Evolutionary conservation across 1,140 invertebrate genomes (phyloP), one percentile per base, ranked within the genome.

Genomic region (Gryon sp.): DNA sequence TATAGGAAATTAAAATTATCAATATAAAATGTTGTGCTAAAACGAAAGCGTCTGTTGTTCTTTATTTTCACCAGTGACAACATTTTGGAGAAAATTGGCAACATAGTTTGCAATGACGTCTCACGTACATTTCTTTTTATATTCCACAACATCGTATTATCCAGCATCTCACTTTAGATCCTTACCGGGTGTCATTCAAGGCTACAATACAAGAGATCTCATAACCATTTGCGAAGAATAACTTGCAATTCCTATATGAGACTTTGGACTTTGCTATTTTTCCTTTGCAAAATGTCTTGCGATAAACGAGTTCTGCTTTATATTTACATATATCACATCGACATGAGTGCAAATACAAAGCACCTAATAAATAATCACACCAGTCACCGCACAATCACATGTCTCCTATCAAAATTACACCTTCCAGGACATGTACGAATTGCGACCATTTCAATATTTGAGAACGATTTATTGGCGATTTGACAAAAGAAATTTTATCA

Each of bases 361-460:
- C 16, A 11, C 16, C 36, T 24, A 32, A 46, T 34, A 65, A 65
- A 53, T 43, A 53, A 34, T 22, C 41, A 19, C 8, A 18, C 15
- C 40, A n/a, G n/a, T n/a, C n/a, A n/a, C 40, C 11, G 12, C n/a
- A 12, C 15, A 26, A 36, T 20, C 18, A 50, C 50, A 34, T 41
- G 50, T 69, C 50, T 57, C 16, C 30, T 22, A 50, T 57, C 43
- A 36, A 60, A 66, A 69, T 50, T 52, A 45, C 65, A 52, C 50
- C 40, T 24, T 12, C n/a, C 36, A 32, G 19, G 46, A 52, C 57
- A 55, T 32, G 57, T 72, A 72, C 46, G 45, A 62, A 72, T 62
- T 36, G 68, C 48, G 26, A 30, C 19, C 68, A 62, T 72, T 62
- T 72, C 40, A 62, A 72, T 72, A 72, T 70, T 60, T 53, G 66